These are phyloP conservation scores for Bergia sp. DNA, from an alignment of 92 coral and sea anemone species.

Conservation along the genomic window DNA sequence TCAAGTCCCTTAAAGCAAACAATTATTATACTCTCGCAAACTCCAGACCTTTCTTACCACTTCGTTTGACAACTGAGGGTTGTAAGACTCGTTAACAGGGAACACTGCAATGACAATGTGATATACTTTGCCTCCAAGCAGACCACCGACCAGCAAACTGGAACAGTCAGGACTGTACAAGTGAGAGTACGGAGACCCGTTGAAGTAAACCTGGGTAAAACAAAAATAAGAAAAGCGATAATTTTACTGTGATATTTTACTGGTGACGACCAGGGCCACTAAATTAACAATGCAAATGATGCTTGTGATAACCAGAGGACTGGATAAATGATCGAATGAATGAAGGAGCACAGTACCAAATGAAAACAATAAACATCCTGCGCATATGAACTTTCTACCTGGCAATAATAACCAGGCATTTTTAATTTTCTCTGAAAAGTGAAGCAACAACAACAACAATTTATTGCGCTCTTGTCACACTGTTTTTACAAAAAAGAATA, in stretches of 20 bases:
- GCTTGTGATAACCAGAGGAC: neutral
- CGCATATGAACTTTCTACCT: neutral
- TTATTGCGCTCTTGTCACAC: too few relatives aligned
- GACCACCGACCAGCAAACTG: slow-evolving; percentile 77
- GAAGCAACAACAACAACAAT: too few relatives aligned
- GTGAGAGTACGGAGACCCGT: slow-evolving; percentile 64
- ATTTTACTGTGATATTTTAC: neutral
- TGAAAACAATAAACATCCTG: too few relatives aligned
- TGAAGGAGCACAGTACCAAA: too few relatives aligned
- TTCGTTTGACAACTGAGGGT: slow-evolving; percentile 83
- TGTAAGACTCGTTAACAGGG: slow-evolving; percentile 60
- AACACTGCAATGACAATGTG: slow-evolving; percentile 78
- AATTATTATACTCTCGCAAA: neutral
- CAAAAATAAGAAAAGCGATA: neutral
- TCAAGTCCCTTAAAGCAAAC: too few relatives aligned
- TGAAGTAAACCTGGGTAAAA: slow-evolving; percentile 61
- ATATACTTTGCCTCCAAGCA: slow-evolving; percentile 74
- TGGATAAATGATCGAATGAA: neutral
- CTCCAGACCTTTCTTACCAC: slow-evolving; percentile 42
- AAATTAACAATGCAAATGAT: neutral
- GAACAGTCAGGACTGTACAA: slow-evolving; percentile 72
- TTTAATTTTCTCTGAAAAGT: too few relatives aligned
- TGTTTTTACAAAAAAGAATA: too few relatives aligned
- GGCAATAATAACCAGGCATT: neutral
- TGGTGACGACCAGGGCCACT: neutral